Conservation (phyloP, 1,140 invertebrate species). For the Luehdorfia chinensis region DNA sequence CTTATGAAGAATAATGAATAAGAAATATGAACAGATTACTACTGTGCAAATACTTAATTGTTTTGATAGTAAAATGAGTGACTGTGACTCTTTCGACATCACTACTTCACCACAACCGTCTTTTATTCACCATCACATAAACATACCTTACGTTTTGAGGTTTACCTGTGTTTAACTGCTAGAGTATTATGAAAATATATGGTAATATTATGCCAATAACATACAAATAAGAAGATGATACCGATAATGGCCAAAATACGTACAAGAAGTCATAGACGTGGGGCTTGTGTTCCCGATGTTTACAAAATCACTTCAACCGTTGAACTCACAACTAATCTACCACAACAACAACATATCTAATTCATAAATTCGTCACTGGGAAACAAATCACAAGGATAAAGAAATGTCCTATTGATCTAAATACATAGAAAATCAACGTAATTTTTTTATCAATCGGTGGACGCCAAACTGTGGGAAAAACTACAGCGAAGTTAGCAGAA, state of each 20-base stretch:
- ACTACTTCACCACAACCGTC: slow-evolving; percentile 3
- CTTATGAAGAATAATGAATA: not conserved
- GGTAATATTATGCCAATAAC: slow-evolving; percentile 13
- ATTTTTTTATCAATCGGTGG: slow-evolving; percentile 65
- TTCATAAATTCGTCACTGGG: slow-evolving; percentile 50
- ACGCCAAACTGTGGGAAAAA: slow-evolving; percentile 76
- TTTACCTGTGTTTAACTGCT: slow-evolving; percentile 28
- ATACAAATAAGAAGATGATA: slow-evolving; percentile 28
- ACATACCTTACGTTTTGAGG: slow-evolving; percentile 46
- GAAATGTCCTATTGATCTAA: slow-evolving; percentile 61
- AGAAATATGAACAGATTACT: not conserved
- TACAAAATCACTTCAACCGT: slow-evolving; percentile 63
- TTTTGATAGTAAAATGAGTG: slow-evolving; percentile 21
- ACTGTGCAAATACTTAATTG: slow-evolving; percentile 10
- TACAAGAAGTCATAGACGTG: slow-evolving; percentile 76
- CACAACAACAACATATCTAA: slow-evolving; percentile 61
- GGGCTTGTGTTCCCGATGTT: slow-evolving; percentile 67
- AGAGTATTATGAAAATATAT: slow-evolving; percentile 9
- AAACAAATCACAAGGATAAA: slow-evolving; percentile 43
- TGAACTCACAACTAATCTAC: slow-evolving; percentile 47
- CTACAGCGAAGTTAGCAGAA: slow-evolving; percentile 66
- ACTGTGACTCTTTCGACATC: slow-evolving; percentile 9
- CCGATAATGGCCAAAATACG: slow-evolving; percentile 63
- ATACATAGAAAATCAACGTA: slow-evolving; percentile 65
- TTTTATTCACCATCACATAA: slow-evolving; percentile 39